Conservation (phyloP, 2,113 vertebrate genomes). For the Paratilapia polleni region DNA sequence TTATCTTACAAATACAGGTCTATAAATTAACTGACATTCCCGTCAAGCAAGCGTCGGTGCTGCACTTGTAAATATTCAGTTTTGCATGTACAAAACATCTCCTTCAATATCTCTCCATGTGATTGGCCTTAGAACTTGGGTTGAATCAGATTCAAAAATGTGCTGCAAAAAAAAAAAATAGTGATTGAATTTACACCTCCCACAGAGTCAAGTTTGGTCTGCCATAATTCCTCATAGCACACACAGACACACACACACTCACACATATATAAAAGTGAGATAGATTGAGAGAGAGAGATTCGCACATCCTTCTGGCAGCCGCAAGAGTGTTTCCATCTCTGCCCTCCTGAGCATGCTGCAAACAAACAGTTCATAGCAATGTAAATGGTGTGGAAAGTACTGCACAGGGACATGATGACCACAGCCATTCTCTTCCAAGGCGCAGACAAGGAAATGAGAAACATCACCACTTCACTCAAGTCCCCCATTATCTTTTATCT, state of each 20-base stretch:
- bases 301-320: constrained; percentile 62
- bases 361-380: constrained; percentile 77
- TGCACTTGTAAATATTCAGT: constrained; percentile 54
- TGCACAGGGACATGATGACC: constrained; percentile 75
- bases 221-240: constrained; percentile 64
- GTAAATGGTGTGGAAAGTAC: constrained; percentile 79
- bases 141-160: constrained; percentile 70
- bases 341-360: constrained; percentile 67
- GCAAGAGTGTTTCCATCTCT: constrained; percentile 66
- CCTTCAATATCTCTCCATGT: constrained; percentile 66
- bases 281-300: constrained; percentile 40
- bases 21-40: constrained; percentile 70
- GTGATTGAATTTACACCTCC: constrained; percentile 81
- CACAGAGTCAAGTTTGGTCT: constrained; percentile 76
- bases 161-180: constrained; percentile 50
- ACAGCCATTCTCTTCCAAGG: constrained; percentile 57
- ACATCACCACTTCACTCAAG: constrained; percentile 62
- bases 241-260: constrained; percentile 5
- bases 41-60: constrained; percentile 32
- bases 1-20: constrained; percentile 68
- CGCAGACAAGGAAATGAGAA: constrained; percentile 68
- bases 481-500: constrained; percentile 73
- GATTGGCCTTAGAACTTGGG: constrained; percentile 73
- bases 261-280: constrained; percentile 46
- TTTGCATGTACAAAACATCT: constrained; percentile 62